A percentile compares a stretch with the other conserved stretches of the same genome.
These are phyloP conservation scores for Thamnophis sirtalis DNA, from an alignment of 2,113 vertebrate genomes.

Conservation along the genomic window DNA sequence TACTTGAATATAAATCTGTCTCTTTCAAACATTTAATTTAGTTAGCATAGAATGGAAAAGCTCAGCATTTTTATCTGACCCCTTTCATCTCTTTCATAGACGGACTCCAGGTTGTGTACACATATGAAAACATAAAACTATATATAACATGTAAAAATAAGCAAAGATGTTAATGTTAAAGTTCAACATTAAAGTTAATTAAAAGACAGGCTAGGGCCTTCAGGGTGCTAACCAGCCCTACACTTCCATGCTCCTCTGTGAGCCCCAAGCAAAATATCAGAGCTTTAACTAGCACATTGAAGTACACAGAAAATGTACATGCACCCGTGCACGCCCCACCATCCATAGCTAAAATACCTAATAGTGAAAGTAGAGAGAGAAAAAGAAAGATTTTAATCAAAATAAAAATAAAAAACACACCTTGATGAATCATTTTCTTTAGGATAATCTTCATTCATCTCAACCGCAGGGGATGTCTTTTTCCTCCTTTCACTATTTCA, in stretches of 20 bases:
- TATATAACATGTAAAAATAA: neutral
- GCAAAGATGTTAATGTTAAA: neutral
- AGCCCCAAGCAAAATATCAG: neutral
- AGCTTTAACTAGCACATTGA: neutral
- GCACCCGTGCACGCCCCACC: neutral
- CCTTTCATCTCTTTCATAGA: neutral
- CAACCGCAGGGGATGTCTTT: slow-evolving; percentile 76
- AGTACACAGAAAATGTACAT: neutral
- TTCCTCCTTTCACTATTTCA: slow-evolving; percentile 89
- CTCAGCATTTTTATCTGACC: neutral
- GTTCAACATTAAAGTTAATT: neutral
- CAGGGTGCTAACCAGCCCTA: neutral
- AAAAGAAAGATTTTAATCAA: neutral
- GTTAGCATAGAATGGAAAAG: neutral
- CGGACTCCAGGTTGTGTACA: neutral
- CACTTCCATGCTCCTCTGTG: neutral
- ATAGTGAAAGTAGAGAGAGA: neutral
- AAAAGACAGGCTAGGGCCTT: neutral
- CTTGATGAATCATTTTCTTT: slow-evolving; percentile 98
- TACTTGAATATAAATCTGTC: neutral
- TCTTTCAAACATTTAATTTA: neutral
- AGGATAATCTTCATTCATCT: slow-evolving; percentile 92
- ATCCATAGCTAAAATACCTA: neutral
- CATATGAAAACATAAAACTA: neutral
- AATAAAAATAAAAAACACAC: slow-evolving; percentile 66